Percentiles rank a stretch among this genome's conserved stretches.
Conservation (phyloP, 2,797 vertebrate species). For the Argya squamiceps region DNA sequence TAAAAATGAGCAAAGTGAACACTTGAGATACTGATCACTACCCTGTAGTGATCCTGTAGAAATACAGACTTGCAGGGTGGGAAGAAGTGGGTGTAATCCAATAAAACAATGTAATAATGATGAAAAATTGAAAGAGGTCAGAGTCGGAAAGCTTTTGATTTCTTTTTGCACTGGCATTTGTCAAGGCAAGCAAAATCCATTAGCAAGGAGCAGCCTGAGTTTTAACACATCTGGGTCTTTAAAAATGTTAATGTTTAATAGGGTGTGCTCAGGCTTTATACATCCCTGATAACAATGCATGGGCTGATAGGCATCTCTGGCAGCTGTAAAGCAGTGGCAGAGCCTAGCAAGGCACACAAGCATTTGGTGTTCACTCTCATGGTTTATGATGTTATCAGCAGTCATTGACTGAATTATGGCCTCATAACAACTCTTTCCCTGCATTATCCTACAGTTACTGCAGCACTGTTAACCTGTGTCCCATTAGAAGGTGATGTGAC, state of each 20-base stretch:
- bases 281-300: not conserved
- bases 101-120: not conserved
- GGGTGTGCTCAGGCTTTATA: slow-evolving; percentile 29
- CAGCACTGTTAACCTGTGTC: slow-evolving; percentile 9
- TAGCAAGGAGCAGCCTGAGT: slow-evolving; percentile 24
- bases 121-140: not conserved
- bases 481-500: not conserved
- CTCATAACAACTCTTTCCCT: slow-evolving; percentile 26
- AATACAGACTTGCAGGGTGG: not conserved
- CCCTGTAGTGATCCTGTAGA: not conserved
- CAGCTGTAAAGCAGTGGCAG: slow-evolving; percentile 54
- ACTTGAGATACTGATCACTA: not conserved
- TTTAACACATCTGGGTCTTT: slow-evolving; percentile 55
- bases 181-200: slow-evolving; percentile 53
- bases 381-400: slow-evolving; percentile 60
- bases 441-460: slow-evolving; percentile 21
- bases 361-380: not conserved
- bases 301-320: slow-evolving; percentile 45
- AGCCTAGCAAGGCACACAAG: slow-evolving; percentile 4
- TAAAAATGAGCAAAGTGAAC: not conserved
- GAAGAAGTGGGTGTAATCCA: not conserved
- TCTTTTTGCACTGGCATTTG: not conserved
- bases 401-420: slow-evolving; percentile 55
- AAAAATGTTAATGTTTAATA: slow-evolving; percentile 68
- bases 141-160: slow-evolving; percentile 38